phyloP scores from a whole-genome alignment of 1,140 invertebrate species.

The Rhopalosiphum maidis region DNA sequence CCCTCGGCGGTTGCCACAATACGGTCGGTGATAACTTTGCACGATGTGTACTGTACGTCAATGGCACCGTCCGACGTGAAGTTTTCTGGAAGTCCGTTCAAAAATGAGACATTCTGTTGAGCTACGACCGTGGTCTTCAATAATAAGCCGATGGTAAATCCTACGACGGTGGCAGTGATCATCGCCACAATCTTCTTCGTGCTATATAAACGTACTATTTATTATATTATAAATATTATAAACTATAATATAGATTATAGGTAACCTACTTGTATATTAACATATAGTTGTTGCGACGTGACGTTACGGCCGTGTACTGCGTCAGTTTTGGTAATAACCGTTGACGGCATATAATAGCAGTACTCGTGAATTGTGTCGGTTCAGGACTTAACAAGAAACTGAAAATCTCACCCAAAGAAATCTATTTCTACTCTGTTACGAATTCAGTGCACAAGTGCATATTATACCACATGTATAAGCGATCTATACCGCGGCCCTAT shows the following conservation, averaged over 20 bases:
- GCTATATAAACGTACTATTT: neutral
- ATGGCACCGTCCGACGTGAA: constrained; percentile 24
- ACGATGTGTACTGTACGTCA: constrained; percentile 41
- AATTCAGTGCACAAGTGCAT: neutral
- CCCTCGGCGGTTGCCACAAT: constrained; percentile 49
- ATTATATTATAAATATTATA: neutral
- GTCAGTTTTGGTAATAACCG: neutral
- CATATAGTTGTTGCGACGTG: neutral
- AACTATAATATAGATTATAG: neutral
- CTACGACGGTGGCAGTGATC: neutral
- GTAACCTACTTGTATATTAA: neutral
- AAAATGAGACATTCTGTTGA: neutral
- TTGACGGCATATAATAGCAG: neutral
- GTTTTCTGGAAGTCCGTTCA: neutral
- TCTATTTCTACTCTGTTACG: neutral
- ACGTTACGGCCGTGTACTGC: neutral
- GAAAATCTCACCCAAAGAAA: neutral
- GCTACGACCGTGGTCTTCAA: neutral
- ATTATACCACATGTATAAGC: neutral
- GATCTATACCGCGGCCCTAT: neutral
- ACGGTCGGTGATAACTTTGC: constrained; percentile 44
- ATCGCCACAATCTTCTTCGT: neutral
- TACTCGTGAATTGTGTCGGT: neutral
- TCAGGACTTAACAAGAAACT: neutral
- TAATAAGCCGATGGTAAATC: neutral